Percentiles rank a stretch among this genome's conserved stretches.
phyloP scores from a whole-genome alignment of 2,888 invertebrate genomes.

The Galerucella nymphaeae region DNA sequence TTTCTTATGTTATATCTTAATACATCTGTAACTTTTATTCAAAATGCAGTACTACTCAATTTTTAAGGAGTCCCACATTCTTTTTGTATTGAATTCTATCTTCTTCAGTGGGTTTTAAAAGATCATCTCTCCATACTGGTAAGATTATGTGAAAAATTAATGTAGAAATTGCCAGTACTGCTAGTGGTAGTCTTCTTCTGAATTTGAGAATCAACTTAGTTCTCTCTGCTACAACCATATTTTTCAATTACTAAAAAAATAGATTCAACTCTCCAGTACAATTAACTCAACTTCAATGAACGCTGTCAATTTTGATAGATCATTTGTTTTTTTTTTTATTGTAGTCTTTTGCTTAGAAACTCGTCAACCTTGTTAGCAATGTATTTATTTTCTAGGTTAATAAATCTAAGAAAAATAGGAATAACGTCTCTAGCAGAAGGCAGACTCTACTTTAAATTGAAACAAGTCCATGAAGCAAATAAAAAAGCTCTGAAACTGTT shows the following conservation, averaged over 20 bases:
- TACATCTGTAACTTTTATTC: not conserved
- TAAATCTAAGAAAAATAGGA: conserved; percentile 77
- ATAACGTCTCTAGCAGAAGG: conserved; percentile 74
- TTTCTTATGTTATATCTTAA: not conserved
- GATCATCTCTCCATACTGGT: conserved; percentile 31
- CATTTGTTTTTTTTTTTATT: too few species aligned
- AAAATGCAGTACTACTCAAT: not conserved
- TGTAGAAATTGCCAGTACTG: conserved; percentile 29
- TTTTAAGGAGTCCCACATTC: conserved; percentile 12
- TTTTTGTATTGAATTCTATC: conserved; percentile 23
- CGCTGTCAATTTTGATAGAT: not conserved
- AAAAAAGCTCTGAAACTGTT: conserved; percentile 66
- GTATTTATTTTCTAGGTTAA: conserved; percentile 64
- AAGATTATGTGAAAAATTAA: conserved; percentile 38
- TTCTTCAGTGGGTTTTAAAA: conserved; percentile 37
- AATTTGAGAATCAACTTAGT: conserved; percentile 14
- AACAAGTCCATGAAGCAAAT: conserved; percentile 70
- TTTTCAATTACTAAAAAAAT: not conserved
- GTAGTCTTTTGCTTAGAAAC: too few species aligned
- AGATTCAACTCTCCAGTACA: not conserved
- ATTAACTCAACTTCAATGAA: not conserved
- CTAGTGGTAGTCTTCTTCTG: conserved; percentile 31
- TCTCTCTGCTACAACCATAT: conserved; percentile 17
- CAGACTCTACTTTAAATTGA: conserved; percentile 74
- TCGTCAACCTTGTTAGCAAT: too few species aligned